Base-by-base conservation (phyloP, 2,888 invertebrate genomes). In the Drosophila subquinaria region DNA sequence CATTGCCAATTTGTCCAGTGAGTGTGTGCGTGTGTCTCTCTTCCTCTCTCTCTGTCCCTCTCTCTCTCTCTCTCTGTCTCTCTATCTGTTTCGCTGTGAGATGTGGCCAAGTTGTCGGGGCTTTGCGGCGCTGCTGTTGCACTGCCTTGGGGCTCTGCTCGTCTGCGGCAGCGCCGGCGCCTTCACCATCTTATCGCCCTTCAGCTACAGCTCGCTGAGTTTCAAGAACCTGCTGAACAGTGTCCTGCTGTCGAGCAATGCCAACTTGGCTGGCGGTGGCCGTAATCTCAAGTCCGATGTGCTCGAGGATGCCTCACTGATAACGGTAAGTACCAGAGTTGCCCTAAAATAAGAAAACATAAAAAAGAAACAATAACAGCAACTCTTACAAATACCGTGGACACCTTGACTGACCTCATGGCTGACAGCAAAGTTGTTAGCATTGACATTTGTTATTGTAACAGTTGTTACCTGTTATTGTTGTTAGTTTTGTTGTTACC, bases 141-240 rank as follows among this genome's bases (percentile, higher is more conserved):
- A 81, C 57, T 73, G 80, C 63, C 74, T 88, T 51, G 75, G 81
- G 57, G 79, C 87, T 56, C 51, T 90, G 72, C 80, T 90, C 50
- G 75, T 89, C 48, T 80, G 88, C 65, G 88, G 81, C 65, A 85
- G 84, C 82, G 82, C 86, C 68, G 80, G 75, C 48, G 89, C 91
- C 70, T 92, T 92, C 51, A 92, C 92, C 11, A 83, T 92, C 64
- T 88, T 90, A 59, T 92, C 92, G 76, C 92, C 92, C 71, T 91
- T 92, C 62, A 92, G 90, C 79, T 92, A 92, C 69, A 91, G 81
- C 15, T 91, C 92, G 71, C 62, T 92, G 79, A 89, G 91, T 73
- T 90, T 91, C 61, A 92, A 92, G 81, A 92, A 90, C 73, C 88
- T 92, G 13, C 76, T 92, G n/a, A 92, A 92, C 61, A 92, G 91